phyloP scores from a whole-genome alignment of 2,888 invertebrate species.

The Keiferia lycopersicella region DNA sequence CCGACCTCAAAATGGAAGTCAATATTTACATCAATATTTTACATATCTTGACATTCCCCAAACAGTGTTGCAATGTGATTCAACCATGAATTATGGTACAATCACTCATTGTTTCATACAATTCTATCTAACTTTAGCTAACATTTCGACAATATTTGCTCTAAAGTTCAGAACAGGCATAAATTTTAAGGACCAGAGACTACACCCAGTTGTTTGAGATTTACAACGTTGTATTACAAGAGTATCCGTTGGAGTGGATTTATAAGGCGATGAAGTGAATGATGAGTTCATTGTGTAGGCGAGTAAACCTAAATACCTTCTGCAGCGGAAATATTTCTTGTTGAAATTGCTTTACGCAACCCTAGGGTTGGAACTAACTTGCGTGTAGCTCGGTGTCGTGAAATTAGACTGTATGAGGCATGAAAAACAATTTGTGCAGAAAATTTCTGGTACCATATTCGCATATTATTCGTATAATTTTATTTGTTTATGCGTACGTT shows the following conservation, averaged over 20 bases:
- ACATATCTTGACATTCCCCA: conserved; percentile 33
- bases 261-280: background rate
- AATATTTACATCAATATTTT: conserved; percentile 26
- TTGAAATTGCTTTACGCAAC: background rate
- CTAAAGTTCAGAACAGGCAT: conserved; percentile 61
- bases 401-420: too few relatives aligned
- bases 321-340: background rate
- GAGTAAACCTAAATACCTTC: background rate
- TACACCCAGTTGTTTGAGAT: conserved; percentile 47
- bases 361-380: background rate
- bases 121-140: conserved; percentile 47
- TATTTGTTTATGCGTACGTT: too few relatives aligned
- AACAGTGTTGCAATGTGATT: conserved; percentile 37
- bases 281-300: conserved; percentile 8
- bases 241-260: background rate
- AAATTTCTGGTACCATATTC: too few relatives aligned
- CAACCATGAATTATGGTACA: conserved; percentile 47
- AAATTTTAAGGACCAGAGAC: conserved; percentile 47
- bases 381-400: background rate
- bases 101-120: conserved; percentile 58
- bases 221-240: conserved; percentile 20
- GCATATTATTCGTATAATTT: too few relatives aligned
- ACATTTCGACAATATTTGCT: conserved; percentile 51
- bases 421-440: too few relatives aligned
- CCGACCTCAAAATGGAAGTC: conserved; percentile 12